These are phyloP conservation scores for Liposcelis brunnea DNA, from an alignment of 2,888 invertebrate genomes.

Conservation along the genomic window DNA sequence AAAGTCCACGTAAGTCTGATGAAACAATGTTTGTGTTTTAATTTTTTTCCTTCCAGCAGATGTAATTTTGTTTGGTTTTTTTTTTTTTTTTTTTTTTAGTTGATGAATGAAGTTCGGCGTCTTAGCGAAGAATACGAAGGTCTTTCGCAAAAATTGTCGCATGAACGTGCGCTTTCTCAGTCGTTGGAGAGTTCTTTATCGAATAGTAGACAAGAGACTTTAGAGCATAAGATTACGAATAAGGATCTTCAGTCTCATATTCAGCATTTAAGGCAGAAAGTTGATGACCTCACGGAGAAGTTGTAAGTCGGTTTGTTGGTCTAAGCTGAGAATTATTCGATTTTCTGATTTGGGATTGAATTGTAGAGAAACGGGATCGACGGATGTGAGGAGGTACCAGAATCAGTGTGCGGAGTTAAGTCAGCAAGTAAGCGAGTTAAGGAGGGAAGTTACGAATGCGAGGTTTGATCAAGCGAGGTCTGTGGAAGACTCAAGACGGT, in stretches of 20 bases:
- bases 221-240: slow-evolving; percentile 40
- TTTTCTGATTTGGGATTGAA: no score
- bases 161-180: slow-evolving; percentile 31
- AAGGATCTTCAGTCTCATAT: slow-evolving; percentile 48
- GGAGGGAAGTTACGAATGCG: slow-evolving; percentile 35
- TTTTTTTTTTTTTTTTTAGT: slow-evolving; percentile 23
- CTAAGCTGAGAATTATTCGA: no score
- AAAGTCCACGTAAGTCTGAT: slow-evolving; percentile 20
- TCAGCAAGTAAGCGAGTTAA: slow-evolving; percentile 33
- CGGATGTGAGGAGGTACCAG: slow-evolving; percentile 33
- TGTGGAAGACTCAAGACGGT: neutral
- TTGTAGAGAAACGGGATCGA: slow-evolving; percentile 24
- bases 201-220: slow-evolving; percentile 39
- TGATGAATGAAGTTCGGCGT: slow-evolving; percentile 31
- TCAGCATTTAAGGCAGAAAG: slow-evolving; percentile 34
- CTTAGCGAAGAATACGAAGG: slow-evolving; percentile 29
- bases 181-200: slow-evolving; percentile 38
- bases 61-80: neutral
- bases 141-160: slow-evolving; percentile 27
- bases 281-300: slow-evolving; percentile 32
- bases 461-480: slow-evolving; percentile 29
- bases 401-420: slow-evolving; percentile 34
- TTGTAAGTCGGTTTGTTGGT: slow-evolving; percentile 30
- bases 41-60: slow-evolving; percentile 9
- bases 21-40: no score